phyloP scores from a whole-genome alignment of 2,888 invertebrate species.

The Theretra japonica region DNA sequence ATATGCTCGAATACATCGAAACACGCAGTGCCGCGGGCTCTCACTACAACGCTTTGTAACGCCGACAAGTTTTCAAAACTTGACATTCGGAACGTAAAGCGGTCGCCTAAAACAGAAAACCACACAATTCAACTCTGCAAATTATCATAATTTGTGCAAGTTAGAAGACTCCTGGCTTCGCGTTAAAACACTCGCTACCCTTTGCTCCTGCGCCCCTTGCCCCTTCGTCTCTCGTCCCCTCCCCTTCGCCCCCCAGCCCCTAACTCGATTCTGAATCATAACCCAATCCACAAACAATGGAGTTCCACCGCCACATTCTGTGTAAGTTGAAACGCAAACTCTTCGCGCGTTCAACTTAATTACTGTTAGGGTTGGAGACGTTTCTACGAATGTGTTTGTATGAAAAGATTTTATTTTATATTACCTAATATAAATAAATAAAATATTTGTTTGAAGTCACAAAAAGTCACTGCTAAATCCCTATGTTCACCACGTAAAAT shows the following conservation, averaged over 20 bases:
- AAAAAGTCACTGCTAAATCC: too few species aligned
- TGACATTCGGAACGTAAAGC: slow-evolving; percentile 7
- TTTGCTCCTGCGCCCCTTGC: neutral
- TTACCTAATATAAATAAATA: neutral
- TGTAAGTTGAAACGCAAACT: slow-evolving; percentile 59
- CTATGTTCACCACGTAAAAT: too few species aligned
- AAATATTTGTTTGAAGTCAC: too few species aligned
- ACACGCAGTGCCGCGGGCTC: neutral
- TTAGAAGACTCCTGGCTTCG: slow-evolving; percentile 16
- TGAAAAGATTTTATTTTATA: neutral
- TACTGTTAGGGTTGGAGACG: slow-evolving; percentile 38
- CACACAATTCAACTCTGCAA: slow-evolving; percentile 18
- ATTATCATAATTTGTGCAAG: slow-evolving; percentile 26
- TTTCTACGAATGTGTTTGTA: neutral
- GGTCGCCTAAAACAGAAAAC: slow-evolving; percentile 15
- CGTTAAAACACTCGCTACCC: slow-evolving; percentile 17
- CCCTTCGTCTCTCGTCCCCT: slow-evolving; percentile 24
- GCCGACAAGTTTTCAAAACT: neutral
- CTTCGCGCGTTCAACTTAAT: slow-evolving; percentile 57
- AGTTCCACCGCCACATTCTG: slow-evolving; percentile 49
- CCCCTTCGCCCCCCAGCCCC: slow-evolving; percentile 39
- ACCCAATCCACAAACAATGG: slow-evolving; percentile 61
- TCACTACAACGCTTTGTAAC: neutral
- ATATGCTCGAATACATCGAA: neutral
- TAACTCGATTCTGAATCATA: slow-evolving; percentile 59